A percentile compares a stretch with the other conserved stretches of the same genome.
phyloP scores from a whole-genome alignment of 1,140 invertebrate genomes.

The Adelges cooleyi region DNA sequence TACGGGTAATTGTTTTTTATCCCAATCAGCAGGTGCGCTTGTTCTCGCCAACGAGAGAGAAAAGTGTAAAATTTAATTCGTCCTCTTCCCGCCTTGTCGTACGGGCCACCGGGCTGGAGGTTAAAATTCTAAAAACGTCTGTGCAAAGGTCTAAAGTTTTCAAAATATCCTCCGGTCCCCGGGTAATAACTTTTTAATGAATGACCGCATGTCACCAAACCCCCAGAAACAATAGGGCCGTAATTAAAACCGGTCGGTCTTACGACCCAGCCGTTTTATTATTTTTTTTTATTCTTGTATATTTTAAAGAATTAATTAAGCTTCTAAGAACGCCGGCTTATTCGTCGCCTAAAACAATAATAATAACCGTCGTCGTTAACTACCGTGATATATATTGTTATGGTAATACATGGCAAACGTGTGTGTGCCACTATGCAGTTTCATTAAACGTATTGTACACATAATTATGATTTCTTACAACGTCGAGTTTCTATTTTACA shows the following conservation, averaged over 20 bases:
- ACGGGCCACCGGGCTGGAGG: background rate
- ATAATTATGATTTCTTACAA: no score
- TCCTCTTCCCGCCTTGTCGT: background rate
- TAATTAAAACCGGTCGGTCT: constrained; percentile 6
- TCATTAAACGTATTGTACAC: no score
- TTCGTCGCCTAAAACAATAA: no score
- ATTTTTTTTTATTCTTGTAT: background rate
- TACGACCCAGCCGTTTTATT: background rate
- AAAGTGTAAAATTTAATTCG: constrained; percentile 9
- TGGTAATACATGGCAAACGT: no score
- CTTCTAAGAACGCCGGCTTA: no score
- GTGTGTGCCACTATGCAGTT: no score
- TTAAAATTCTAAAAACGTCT: constrained; percentile 10
- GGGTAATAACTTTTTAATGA: constrained; percentile 23
- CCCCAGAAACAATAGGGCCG: constrained; percentile 1
- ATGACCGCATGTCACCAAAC: constrained; percentile 10
- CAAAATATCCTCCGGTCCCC: background rate
- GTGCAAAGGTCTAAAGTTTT: background rate
- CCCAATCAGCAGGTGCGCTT: constrained; percentile 20
- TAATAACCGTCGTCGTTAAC: no score
- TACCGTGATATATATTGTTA: no score
- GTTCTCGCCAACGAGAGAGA: background rate
- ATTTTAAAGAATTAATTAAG: background rate
- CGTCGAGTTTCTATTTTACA: no score
- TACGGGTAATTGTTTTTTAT: constrained; percentile 16